Evolutionary conservation across 2,113 vertebrate genomes (phyloP).

Genomic region (Sinocyclocheilus maitianheensis): DNA sequence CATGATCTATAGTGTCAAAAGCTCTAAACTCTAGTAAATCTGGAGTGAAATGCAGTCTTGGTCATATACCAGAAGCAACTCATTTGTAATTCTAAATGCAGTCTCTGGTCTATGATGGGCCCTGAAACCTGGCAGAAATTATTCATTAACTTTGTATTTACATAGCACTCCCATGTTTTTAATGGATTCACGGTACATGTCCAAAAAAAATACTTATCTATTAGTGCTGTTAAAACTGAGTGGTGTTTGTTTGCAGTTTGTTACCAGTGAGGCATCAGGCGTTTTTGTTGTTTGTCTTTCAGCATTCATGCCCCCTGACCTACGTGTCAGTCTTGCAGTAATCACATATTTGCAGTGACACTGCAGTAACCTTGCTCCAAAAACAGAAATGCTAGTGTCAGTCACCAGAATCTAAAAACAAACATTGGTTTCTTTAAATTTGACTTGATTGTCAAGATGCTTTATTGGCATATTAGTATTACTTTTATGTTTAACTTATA

Average conservation of each 20-base stretch:
- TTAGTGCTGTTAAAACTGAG: background rate
- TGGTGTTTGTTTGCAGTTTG: background rate
- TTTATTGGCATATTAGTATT: background rate
- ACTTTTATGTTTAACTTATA: background rate
- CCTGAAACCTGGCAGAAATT: background rate
- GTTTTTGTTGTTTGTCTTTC: background rate
- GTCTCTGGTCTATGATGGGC: background rate
- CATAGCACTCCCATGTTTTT: too few relatives aligned
- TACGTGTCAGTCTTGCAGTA: slow-evolving; percentile 11
- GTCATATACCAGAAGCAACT: background rate
- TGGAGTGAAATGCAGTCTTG: background rate
- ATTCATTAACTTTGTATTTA: background rate
- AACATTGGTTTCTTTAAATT: background rate
- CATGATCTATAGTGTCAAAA: background rate
- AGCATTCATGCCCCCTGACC: slow-evolving; percentile 3
- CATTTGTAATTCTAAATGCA: background rate
- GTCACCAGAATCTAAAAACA: slow-evolving; percentile 1
- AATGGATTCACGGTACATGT: background rate
- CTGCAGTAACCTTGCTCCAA: background rate
- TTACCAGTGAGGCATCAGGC: background rate
- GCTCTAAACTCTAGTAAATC: background rate
- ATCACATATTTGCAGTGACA: background rate
- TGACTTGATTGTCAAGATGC: background rate
- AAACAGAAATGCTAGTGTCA: slow-evolving; percentile 1
- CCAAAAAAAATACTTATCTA: background rate